Conservation (phyloP, 2,797 vertebrate genomes). For the Threskiornis aethiopicus region DNA sequence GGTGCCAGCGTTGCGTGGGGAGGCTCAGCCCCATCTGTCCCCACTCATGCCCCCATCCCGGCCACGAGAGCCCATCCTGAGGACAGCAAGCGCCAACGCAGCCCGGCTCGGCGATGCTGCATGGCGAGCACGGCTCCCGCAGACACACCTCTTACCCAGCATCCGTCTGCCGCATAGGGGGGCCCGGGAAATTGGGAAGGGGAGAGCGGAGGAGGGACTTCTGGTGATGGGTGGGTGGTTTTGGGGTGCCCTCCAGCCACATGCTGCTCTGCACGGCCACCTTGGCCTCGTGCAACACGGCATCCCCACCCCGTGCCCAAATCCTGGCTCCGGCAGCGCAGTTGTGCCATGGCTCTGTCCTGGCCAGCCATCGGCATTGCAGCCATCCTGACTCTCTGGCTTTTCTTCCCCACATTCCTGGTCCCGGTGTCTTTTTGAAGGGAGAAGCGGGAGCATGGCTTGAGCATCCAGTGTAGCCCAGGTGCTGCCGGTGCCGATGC, state of each 20-base stretch:
- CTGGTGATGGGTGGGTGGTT: not conserved
- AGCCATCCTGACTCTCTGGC: rapidly evolving
- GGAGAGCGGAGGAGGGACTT: slow-evolving; percentile 48
- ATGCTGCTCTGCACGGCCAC: rapidly evolving
- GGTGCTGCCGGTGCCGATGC: rapidly evolving
- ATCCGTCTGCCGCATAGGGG: slow-evolving; percentile 29
- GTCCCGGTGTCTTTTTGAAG: not conserved
- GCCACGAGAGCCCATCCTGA: not conserved
- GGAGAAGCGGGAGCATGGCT: rapidly evolving
- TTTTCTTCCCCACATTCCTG: not conserved
- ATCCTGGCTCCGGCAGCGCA: rapidly evolving
- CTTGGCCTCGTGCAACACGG: rapidly evolving
- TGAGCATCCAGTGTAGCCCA: rapidly evolving
- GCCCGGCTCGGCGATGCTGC: not conserved
- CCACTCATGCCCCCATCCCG: not conserved
- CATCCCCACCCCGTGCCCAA: not conserved
- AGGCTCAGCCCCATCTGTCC: not conserved
- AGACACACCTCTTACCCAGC: slow-evolving; percentile 70
- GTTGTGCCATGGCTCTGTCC: not conserved
- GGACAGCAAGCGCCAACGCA: not conserved
- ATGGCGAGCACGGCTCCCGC: slow-evolving; percentile 4
- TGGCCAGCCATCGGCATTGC: rapidly evolving
- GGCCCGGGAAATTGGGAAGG: slow-evolving; percentile 41
- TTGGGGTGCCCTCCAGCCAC: not conserved
- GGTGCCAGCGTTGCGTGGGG: rapidly evolving